Conservation (phyloP, 2,888 invertebrate species). For the Toxonevra muliebris region DNA sequence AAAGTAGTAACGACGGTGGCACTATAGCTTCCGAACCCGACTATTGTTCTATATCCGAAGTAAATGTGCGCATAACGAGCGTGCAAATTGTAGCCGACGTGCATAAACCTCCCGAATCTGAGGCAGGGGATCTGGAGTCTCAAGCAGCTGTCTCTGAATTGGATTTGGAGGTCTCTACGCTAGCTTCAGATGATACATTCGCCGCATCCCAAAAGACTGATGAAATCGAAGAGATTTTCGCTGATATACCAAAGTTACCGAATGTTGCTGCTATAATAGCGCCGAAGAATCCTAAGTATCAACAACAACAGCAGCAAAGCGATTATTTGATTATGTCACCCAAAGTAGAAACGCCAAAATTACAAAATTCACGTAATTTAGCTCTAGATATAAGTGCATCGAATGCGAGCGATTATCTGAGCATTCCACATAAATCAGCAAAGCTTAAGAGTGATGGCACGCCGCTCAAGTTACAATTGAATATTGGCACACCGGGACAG, state of each 20-base stretch:
- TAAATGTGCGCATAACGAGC: slow-evolving; percentile 61
- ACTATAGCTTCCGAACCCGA: slow-evolving; percentile 71
- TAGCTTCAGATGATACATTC: slow-evolving; percentile 42
- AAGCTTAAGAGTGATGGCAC: slow-evolving; percentile 33
- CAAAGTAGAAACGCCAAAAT: slow-evolving; percentile 34
- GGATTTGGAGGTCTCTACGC: slow-evolving; percentile 42
- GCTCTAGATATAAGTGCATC: slow-evolving; percentile 32
- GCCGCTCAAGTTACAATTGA: slow-evolving; percentile 43
- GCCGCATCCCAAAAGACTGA: slow-evolving; percentile 59
- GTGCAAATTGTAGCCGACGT: slow-evolving; percentile 70
- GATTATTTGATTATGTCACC: slow-evolving; percentile 45
- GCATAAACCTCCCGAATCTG: slow-evolving; percentile 56
- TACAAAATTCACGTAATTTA: slow-evolving; percentile 22
- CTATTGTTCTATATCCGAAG: slow-evolving; percentile 81
- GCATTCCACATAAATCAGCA: neutral
- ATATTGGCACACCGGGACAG: slow-evolving; percentile 37
- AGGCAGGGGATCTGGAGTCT: slow-evolving; percentile 35
- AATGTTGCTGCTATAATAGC: slow-evolving; percentile 80
- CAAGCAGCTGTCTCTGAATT: slow-evolving; percentile 41
- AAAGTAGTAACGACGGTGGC: slow-evolving; percentile 16
- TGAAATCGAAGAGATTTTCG: slow-evolving; percentile 63
- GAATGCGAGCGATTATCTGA: slow-evolving; percentile 27
- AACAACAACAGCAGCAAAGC: slow-evolving; percentile 33
- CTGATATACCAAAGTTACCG: slow-evolving; percentile 77
- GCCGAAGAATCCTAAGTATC: slow-evolving; percentile 65